Conservation (phyloP, 2,113 vertebrate species). For the Tapirus terrestris region DNA sequence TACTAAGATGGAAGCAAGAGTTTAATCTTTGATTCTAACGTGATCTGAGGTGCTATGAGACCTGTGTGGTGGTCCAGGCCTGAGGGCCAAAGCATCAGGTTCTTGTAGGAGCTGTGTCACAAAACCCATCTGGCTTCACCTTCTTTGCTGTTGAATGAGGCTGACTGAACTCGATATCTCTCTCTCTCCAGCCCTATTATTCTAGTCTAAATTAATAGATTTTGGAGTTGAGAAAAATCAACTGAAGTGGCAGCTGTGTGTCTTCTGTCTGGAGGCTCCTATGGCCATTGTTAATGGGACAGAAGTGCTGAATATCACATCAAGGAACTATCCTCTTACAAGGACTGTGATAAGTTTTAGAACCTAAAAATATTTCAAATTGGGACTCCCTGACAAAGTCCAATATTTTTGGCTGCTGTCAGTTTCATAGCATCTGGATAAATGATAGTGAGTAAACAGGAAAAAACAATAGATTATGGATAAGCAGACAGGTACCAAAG, state of each 20-base stretch:
- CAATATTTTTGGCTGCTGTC: neutral
- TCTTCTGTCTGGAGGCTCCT: neutral
- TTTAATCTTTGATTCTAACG: neutral
- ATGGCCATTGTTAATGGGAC: neutral
- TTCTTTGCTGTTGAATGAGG: neutral
- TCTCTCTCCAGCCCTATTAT: neutral
- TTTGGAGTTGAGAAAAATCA: slow-evolving; percentile 33
- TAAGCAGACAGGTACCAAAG: neutral
- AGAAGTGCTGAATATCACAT: neutral
- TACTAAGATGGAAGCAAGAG: neutral
- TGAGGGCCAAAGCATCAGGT: neutral
- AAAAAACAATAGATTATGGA: neutral
- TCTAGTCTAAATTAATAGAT: neutral
- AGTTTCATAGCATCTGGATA: neutral
- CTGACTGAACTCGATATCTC: neutral
- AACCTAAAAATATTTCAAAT: slow-evolving; percentile 1
- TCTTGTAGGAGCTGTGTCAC: neutral
- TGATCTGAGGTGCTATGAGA: neutral
- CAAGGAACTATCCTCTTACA: neutral
- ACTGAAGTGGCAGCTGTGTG: neutral
- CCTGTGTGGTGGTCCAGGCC: neutral
- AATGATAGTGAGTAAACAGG: neutral
- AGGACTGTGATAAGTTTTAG: neutral
- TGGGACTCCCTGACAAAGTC: neutral
- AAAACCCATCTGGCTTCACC: neutral